These are phyloP conservation scores for Eubasilissa regina DNA, from an alignment of 1,140 invertebrate species.

Conservation along the genomic window DNA sequence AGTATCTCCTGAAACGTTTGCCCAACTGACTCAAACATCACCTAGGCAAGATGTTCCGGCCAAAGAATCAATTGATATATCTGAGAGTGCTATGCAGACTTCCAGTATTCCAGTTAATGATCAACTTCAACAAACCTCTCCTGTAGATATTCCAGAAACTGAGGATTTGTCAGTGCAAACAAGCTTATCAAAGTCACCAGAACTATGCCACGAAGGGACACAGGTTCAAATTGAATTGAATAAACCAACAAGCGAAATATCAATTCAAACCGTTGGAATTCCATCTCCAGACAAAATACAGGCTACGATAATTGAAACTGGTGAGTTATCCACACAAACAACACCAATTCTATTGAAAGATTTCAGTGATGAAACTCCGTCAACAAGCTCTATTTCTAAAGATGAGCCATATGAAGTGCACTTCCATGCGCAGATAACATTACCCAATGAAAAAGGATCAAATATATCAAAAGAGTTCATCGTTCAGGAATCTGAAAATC, in stretches of 20 bases:
- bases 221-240: slow-evolving; percentile 60
- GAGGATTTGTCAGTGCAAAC: slow-evolving; percentile 64
- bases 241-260: slow-evolving; percentile 61
- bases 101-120: slow-evolving; percentile 64
- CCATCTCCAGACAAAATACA: slow-evolving; percentile 51
- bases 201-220: slow-evolving; percentile 48
- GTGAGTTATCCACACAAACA: slow-evolving; percentile 69
- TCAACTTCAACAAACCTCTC: slow-evolving; percentile 67
- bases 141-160: slow-evolving; percentile 63
- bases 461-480: slow-evolving; percentile 55
- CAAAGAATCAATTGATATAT: slow-evolving; percentile 62
- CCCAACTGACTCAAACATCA: slow-evolving; percentile 67
- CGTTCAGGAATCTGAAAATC: slow-evolving; percentile 48
- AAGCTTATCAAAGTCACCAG: slow-evolving; percentile 61
- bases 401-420: slow-evolving; percentile 78
- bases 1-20: slow-evolving; percentile 65
- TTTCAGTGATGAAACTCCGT: slow-evolving; percentile 57
- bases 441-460: slow-evolving; percentile 70
- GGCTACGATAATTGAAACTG: slow-evolving; percentile 62
- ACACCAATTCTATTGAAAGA: slow-evolving; percentile 63
- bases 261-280: slow-evolving; percentile 56
- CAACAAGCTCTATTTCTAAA: slow-evolving; percentile 69
- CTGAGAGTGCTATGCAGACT: slow-evolving; percentile 72
- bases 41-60: slow-evolving; percentile 52
- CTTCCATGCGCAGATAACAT: slow-evolving; percentile 74